A percentile compares a stretch with the other conserved stretches of the same genome.
These are phyloP conservation scores for Pyrrhia umbra DNA, from an alignment of 2,888 invertebrate genomes.

Conservation along the genomic window DNA sequence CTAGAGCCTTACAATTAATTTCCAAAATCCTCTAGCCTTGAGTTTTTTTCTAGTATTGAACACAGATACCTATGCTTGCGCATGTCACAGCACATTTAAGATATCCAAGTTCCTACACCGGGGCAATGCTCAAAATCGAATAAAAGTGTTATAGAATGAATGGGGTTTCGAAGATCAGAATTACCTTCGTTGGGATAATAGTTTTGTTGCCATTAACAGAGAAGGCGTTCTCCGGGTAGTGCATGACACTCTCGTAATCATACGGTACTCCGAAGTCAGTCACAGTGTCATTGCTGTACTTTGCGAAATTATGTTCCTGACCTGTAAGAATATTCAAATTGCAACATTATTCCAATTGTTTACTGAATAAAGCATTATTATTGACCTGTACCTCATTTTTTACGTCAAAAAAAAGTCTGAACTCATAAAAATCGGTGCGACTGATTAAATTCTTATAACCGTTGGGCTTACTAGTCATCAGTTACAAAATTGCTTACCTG, in stretches of 20 bases:
- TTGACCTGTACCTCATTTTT: constrained; percentile 43
- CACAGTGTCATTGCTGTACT: constrained; percentile 91
- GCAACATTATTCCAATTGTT: constrained; percentile 24
- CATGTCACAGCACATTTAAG: too few relatives aligned
- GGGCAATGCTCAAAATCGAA: too few relatives aligned
- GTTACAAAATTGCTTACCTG: constrained; percentile 78
- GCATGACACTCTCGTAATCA: constrained; percentile 94
- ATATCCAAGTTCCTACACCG: too few relatives aligned
- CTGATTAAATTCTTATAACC: background rate
- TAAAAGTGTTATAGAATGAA: too few relatives aligned
- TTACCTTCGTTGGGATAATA: constrained; percentile 90
- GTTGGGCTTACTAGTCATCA: background rate
- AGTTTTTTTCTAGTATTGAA: too few relatives aligned
- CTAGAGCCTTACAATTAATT: too few relatives aligned
- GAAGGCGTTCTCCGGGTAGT: constrained; percentile 92
- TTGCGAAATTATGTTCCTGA: constrained; percentile 91
- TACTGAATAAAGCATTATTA: background rate
- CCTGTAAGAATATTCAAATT: constrained; percentile 73
- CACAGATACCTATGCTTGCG: too few relatives aligned
- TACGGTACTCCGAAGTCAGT: constrained; percentile 92
- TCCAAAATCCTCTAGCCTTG: too few relatives aligned
- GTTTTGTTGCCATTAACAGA: constrained; percentile 92
- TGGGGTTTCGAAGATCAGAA: background rate
- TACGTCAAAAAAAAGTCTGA: constrained; percentile 21
- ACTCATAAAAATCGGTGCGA: background rate